Evolutionary conservation across 1,140 invertebrate species (phyloP).

Genomic region (Dinoponera quadriceps): DNA sequence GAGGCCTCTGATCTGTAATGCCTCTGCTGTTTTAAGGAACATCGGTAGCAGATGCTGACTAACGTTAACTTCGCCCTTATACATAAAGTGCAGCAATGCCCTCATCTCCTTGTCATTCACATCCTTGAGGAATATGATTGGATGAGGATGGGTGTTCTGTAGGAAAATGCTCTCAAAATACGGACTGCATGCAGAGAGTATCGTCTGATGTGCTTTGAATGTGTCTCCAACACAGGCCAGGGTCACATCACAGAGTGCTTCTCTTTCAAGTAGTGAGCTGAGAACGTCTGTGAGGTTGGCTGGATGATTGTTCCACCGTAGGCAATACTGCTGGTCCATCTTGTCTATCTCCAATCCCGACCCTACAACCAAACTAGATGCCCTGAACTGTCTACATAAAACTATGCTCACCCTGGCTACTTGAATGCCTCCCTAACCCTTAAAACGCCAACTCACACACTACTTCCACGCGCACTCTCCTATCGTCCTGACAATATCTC

Average conservation of each 20-base stretch:
- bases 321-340: constrained; percentile 97
- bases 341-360: constrained; percentile 85
- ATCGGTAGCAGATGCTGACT: constrained; percentile 94
- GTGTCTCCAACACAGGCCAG: constrained; percentile 96
- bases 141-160: constrained; percentile 95
- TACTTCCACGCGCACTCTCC: constrained; percentile 69
- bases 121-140: constrained; percentile 96
- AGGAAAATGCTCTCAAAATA: constrained; percentile 98
- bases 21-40: constrained; percentile 96
- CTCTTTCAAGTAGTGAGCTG: constrained; percentile 93
- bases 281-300: constrained; percentile 95
- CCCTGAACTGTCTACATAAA: constrained; percentile 72
- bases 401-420: constrained; percentile 73
- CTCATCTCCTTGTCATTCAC: constrained; percentile 95
- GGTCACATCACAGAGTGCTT: constrained; percentile 96
- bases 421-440: constrained; percentile 74
- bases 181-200: constrained; percentile 96
- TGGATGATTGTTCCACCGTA: constrained; percentile 97
- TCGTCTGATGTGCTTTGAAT: constrained; percentile 97
- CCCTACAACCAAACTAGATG: constrained; percentile 83
- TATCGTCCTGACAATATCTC: constrained; percentile 72
- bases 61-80: constrained; percentile 96
- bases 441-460: constrained; percentile 76
- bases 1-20: constrained; percentile 95
- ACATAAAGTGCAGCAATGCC: constrained; percentile 95